These are phyloP conservation scores for Dicerorhinus sumatrensis DNA, from an alignment of 2,113 vertebrate species.

Conservation along the genomic window DNA sequence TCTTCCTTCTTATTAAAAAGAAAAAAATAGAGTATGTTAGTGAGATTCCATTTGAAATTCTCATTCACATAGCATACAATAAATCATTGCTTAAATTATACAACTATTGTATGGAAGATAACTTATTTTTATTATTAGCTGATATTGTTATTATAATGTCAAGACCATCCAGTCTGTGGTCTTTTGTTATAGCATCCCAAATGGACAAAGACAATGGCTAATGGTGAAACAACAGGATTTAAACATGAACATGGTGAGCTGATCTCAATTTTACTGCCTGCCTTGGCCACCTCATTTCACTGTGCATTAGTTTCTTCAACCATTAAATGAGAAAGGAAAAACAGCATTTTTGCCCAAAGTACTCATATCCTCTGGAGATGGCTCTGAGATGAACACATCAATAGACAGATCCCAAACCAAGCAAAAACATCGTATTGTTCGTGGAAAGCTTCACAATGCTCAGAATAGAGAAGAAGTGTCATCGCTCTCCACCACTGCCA, in stretches of 20 bases:
- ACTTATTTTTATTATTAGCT: constrained; percentile 21
- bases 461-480: neutral
- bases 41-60: neutral
- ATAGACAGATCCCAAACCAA: constrained; percentile 69
- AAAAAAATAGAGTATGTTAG: neutral
- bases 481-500: neutral
- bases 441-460: constrained; percentile 57
- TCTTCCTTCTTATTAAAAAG: constrained; percentile 19
- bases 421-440: constrained; percentile 69
- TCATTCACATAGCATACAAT: neutral
- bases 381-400: constrained; percentile 59
- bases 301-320: constrained; percentile 61
- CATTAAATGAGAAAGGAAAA: constrained; percentile 68
- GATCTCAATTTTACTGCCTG: neutral
- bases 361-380: constrained; percentile 51
- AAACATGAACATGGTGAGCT: neutral
- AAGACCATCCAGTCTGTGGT: neutral
- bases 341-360: constrained; percentile 60
- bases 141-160: too few species aligned
- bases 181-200: neutral
- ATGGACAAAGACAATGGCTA: neutral
- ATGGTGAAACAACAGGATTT: neutral
- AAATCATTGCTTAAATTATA: constrained; percentile 14
- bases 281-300: constrained; percentile 50
- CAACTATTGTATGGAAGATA: neutral